phyloP scores from a whole-genome alignment of 2,888 invertebrate species.

The Perizoma affinitatum region DNA sequence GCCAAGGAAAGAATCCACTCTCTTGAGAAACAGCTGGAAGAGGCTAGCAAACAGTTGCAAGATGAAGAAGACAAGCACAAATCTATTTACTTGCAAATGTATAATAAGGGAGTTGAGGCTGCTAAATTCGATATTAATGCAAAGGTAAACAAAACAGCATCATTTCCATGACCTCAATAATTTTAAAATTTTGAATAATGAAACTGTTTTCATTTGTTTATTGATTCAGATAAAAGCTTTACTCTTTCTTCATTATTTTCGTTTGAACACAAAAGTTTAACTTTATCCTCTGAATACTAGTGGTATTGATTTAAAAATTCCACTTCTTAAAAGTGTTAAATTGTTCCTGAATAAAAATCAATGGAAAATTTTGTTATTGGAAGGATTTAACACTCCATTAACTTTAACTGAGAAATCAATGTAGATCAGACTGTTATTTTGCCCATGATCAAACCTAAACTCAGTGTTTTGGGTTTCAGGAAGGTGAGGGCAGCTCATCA shows the following conservation, averaged over 20 bases:
- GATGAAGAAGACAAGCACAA: conserved; percentile 90
- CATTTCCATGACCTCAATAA: not conserved
- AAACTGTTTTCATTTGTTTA: conserved; percentile 6
- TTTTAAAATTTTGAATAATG: not conserved
- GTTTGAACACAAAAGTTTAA: no score
- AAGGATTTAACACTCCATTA: no score
- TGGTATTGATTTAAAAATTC: no score
- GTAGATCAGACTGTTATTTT: no score
- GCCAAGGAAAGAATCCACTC: conserved; percentile 88
- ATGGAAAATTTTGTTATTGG: not conserved
- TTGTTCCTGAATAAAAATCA: no score
- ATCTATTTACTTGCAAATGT: conserved; percentile 92
- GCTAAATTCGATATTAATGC: conserved; percentile 87
- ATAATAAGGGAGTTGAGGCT: conserved; percentile 92
- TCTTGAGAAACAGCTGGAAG: conserved; percentile 89
- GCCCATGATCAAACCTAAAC: not conserved
- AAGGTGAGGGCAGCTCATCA: conserved; percentile 59
- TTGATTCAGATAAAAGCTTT: not conserved
- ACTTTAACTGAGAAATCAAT: no score
- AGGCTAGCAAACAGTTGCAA: conserved; percentile 86
- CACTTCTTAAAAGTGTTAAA: no score
- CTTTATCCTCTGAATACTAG: no score
- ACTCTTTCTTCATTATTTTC: not conserved
- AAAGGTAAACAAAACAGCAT: conserved; percentile 79
- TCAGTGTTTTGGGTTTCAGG: conserved; percentile 59